Percentiles rank a stretch among this genome's conserved stretches.
Evolutionary conservation across 2,113 vertebrate genomes (phyloP).

Genomic region (Regulus satrapa): DNA sequence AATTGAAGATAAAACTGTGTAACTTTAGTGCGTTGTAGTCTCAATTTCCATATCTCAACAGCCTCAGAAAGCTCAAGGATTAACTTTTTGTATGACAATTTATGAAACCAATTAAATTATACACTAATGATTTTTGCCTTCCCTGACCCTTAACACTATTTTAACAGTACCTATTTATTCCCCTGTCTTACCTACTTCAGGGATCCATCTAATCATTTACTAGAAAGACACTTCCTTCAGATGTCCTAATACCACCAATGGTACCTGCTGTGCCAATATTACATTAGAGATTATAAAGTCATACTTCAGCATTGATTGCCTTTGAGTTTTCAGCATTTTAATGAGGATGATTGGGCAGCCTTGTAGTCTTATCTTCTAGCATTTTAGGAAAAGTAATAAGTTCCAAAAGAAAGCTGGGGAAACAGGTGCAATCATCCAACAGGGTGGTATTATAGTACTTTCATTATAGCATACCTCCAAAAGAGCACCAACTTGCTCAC

Average conservation of each 20-base stretch:
- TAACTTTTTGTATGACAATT: neutral
- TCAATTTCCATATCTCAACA: neutral
- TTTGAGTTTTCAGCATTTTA: neutral
- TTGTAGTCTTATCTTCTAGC: neutral
- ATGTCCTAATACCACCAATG: neutral
- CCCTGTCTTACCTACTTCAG: neutral
- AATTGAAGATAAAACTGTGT: neutral
- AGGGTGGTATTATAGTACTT: neutral
- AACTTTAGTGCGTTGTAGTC: neutral
- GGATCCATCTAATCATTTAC: neutral
- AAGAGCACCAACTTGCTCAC: rapidly evolving
- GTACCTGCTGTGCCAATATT: neutral
- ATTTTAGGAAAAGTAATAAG: neutral
- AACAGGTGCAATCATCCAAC: neutral
- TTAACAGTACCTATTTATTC: neutral
- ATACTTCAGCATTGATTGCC: neutral
- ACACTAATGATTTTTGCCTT: neutral
- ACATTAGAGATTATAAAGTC: neutral
- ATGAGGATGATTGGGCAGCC: neutral
- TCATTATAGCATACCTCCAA: neutral
- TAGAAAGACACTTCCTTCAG: neutral
- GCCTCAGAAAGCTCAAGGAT: neutral
- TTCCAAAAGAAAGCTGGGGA: neutral
- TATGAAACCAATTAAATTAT: neutral
- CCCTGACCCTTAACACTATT: neutral